Evolutionary conservation across 2,888 invertebrate genomes (phyloP).

Genomic region (Barypeithes pellucidus): DNA sequence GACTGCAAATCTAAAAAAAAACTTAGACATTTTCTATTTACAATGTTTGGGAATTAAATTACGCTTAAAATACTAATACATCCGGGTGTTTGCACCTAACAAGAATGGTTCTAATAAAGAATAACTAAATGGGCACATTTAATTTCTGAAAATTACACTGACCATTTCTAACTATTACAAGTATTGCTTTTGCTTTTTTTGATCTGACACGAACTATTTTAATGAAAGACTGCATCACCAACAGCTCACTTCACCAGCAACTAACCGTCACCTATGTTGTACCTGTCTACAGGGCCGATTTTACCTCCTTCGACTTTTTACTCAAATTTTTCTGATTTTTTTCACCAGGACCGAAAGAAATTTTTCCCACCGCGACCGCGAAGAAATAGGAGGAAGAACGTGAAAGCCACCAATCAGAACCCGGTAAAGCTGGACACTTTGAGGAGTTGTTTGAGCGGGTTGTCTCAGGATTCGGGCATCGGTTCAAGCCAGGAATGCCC

Average conservation of each 20-base stretch:
- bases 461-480: slow-evolving; percentile 68
- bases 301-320: slow-evolving; percentile 5
- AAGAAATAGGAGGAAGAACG: slow-evolving; percentile 60
- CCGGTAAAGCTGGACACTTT: slow-evolving; percentile 67
- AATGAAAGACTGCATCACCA: not conserved
- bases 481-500: slow-evolving; percentile 68
- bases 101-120: no score
- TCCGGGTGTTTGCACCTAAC: no score
- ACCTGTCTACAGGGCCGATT: slow-evolving; percentile 1
- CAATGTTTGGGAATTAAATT: slow-evolving; percentile 19
- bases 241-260: slow-evolving; percentile 22
- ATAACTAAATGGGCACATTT: no score
- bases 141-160: no score
- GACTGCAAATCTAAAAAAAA: not conserved
- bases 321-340: slow-evolving; percentile 51
- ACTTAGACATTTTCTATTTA: not conserved
- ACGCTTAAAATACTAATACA: slow-evolving; percentile 6
- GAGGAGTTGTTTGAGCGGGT: slow-evolving; percentile 64
- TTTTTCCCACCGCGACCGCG: slow-evolving; percentile 80
- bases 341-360: slow-evolving; percentile 77
- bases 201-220: not conserved
- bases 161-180: no score
- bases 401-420: slow-evolving; percentile 53
- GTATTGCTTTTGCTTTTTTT: not conserved
- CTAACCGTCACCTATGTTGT: slow-evolving; percentile 9